Percentiles rank a stretch among this genome's conserved stretches.
phyloP scores from a whole-genome alignment of 2,797 vertebrate genomes.

The Pseudomugil tenellus region DNA sequence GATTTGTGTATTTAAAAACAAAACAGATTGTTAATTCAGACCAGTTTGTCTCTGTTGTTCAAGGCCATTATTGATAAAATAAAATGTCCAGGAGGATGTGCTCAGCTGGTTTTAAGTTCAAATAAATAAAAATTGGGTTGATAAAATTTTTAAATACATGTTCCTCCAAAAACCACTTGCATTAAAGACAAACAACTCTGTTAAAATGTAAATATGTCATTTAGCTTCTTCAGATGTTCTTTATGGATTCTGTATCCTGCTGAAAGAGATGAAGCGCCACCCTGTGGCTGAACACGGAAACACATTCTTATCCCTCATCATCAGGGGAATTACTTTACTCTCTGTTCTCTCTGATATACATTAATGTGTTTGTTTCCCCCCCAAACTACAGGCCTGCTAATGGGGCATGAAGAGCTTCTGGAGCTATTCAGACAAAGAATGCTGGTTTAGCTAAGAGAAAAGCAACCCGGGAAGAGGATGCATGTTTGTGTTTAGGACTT shows the following conservation, averaged over 20 bases:
- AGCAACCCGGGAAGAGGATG: conserved; percentile 31
- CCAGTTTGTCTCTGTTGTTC: background rate
- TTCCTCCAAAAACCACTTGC: no score
- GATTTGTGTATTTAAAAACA: background rate
- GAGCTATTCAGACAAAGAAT: conserved; percentile 18
- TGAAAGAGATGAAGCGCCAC: conserved; percentile 50
- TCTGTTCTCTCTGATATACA: background rate
- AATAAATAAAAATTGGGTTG: no score
- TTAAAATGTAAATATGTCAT: background rate
- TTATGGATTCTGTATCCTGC: conserved; percentile 6
- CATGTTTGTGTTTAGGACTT: conserved; percentile 14
- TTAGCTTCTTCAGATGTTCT: background rate
- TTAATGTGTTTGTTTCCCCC: background rate
- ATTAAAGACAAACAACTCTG: background rate
- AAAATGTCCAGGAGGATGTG: background rate
- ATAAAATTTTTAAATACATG: no score
- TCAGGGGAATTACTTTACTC: background rate
- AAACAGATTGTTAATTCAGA: background rate
- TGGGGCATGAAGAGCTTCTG: no score
- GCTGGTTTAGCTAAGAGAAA: conserved; percentile 28
- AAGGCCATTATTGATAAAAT: background rate
- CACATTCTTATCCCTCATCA: conserved; percentile 4
- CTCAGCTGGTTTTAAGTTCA: background rate
- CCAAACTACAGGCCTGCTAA: no score
- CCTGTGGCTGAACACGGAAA: conserved; percentile 48